Evolutionary conservation across 2,113 vertebrate species (phyloP).

Genomic region (Phylloscopus whistleri): DNA sequence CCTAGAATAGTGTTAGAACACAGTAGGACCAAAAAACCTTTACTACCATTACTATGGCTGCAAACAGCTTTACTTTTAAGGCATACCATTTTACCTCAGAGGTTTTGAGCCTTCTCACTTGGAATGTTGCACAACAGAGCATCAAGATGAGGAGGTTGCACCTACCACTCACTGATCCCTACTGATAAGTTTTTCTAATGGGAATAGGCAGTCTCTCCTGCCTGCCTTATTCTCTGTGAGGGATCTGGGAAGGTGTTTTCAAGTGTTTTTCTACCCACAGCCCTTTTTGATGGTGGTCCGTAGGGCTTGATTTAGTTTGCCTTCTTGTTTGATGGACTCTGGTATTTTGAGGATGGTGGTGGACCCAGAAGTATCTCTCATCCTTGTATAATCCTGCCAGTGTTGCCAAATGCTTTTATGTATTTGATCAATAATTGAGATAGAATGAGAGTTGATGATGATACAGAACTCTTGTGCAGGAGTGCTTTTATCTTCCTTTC

Average conservation of each 20-base stretch:
- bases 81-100: background rate
- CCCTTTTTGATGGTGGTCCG: background rate
- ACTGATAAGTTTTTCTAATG: background rate
- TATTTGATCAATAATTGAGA: background rate
- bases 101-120: background rate
- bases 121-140: background rate
- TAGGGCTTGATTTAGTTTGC: background rate
- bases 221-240: background rate
- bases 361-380: background rate
- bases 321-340: background rate
- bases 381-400: background rate
- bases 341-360: background rate
- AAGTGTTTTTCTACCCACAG: background rate
- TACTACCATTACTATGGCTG: background rate
- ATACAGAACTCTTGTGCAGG: background rate
- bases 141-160: background rate
- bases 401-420: background rate
- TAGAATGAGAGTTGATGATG: background rate
- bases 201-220: background rate
- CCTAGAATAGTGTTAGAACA: background rate
- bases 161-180: background rate
- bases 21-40: background rate
- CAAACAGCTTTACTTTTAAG: background rate
- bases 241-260: background rate
- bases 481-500: slow-evolving; percentile 16